Conservation (phyloP, 2,888 invertebrate species). For the Diarsia brunnea region DNA sequence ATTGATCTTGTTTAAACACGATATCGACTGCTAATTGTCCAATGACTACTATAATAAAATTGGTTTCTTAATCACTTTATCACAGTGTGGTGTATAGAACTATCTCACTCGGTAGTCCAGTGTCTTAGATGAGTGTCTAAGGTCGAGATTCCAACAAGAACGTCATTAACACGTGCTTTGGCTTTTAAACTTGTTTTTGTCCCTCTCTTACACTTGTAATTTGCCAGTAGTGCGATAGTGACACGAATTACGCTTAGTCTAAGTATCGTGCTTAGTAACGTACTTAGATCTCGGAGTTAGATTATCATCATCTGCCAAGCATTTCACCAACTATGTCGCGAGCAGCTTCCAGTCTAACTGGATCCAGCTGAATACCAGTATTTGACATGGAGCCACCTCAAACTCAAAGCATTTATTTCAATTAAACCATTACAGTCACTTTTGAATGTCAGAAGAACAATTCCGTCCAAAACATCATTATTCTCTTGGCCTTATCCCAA, state of each 20-base stretch:
- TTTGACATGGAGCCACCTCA: not conserved
- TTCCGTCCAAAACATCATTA: not conserved
- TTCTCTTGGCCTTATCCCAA: not conserved
- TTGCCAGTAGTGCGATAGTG: not conserved
- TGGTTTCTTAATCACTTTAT: slow-evolving; percentile 8
- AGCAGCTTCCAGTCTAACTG: not conserved
- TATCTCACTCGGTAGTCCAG: not conserved
- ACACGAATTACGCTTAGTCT: not conserved
- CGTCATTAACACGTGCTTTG: not conserved
- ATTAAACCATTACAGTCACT: no score
- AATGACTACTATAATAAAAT: slow-evolving; percentile 29
- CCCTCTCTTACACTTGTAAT: not conserved
- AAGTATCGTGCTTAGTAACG: not conserved
- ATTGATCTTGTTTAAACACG: slow-evolving; percentile 37
- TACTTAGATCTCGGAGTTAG: not conserved
- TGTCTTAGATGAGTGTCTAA: not conserved
- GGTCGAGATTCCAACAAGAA: not conserved
- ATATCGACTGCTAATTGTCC: slow-evolving; percentile 40
- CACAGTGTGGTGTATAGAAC: slow-evolving; percentile 3
- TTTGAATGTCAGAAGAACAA: no score
- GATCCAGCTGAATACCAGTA: not conserved
- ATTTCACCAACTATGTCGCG: not conserved
- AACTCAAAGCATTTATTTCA: no score
- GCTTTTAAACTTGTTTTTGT: not conserved
- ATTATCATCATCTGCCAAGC: not conserved